Base-by-base conservation (phyloP, 2,888 invertebrate species). In the Lithophane leautieri region DNA sequence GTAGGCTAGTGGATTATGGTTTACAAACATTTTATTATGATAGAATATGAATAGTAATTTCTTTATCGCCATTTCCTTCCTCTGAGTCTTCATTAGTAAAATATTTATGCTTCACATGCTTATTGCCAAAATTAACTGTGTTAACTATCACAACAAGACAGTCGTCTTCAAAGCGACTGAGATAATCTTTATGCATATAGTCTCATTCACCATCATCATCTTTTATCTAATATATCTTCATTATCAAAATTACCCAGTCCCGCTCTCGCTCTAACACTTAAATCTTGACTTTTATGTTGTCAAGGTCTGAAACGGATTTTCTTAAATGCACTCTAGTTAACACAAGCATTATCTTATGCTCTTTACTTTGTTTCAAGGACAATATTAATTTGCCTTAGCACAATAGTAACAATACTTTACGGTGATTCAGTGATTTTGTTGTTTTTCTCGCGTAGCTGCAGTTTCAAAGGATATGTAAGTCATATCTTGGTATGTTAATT, bases 301-400 rank as follows among this genome's bases (percentile, higher is more conserved):
- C 89, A 88, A 90, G 89, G 87, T 87, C 84, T 86, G 54, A 84
- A 86, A 86, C 80, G 76, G 76, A 85, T 87, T 88, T 79, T 76
- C 76, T 83, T 81, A 86, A 84, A 63, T 81, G 56, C 56, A 70
- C 40, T 80, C 47, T 25, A 50, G 19, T 69, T 76, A 71, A 60
- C 60, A 61, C n/a, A 0, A 58, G n/a, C 19, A 69, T 73, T 68
- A 52, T 69, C 8, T 77, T 28, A 16, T 62, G 16, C 25, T 73
- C 11, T 44, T 44, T 52, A 54, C 52, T 54, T 77, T 68, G 69
- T 83, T 76, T 60, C 25, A 44, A 71, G 25, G 44, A 70, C 28
- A 62, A 76, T 63, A 56, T 66, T 67, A n/a, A 40, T 63, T 73
- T 70, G 50, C 56, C 65, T 70, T 54, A 56, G 16, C 6, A 28